Evolutionary conservation across 2,797 vertebrate species (phyloP), one percentile per base, ranked within the genome.

Genomic region (Harpagifer antarcticus): DNA sequence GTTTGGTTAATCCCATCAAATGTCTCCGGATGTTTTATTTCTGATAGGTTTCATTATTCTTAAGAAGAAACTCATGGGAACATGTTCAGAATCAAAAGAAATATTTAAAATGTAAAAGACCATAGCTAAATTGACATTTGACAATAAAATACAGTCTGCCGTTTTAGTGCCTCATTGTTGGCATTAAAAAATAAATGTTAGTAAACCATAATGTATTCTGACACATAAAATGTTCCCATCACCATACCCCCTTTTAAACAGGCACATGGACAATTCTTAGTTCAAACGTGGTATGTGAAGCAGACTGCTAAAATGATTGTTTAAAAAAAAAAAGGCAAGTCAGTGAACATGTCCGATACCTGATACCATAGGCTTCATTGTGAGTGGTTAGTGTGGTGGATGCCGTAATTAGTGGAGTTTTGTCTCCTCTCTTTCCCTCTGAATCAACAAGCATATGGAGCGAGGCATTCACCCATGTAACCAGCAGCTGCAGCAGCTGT

Each of bases 401-500:
- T 27, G 69, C 83, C 81, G 74, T 85, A 86, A 91, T 91, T 90
- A 83, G 83, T 58, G 62, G 77, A 79, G 71, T 85, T 90, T 79
- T 84, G 76, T 82, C 76, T 78, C 61, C 62, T 73, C 54, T 76
- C 70, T 65, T 74, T 65, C 63, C 68, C 83, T 69, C 31, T 71
- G 81, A 88, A 81, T 86, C 75, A n/a, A 53, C 79, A 45, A 78
- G 79, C 90, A 85, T 86, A 91, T 86, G 90, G 88, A 83, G 76
- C 42, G 66, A 83, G 73, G 75, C 81, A 77, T 85, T 89, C 81
- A 88, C 71, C 89, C 90, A 79, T 88, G 85, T 74, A 85, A 91
- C 86, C 90, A 89, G 72, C 83, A 87, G 86, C 89, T 76, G 82
- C 85, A 91, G 92, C 90, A 92, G 90, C 90, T 94, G 93, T 92